Conservation (phyloP, 2,888 invertebrate species). For the Nephrotoma guestfalica region DNA sequence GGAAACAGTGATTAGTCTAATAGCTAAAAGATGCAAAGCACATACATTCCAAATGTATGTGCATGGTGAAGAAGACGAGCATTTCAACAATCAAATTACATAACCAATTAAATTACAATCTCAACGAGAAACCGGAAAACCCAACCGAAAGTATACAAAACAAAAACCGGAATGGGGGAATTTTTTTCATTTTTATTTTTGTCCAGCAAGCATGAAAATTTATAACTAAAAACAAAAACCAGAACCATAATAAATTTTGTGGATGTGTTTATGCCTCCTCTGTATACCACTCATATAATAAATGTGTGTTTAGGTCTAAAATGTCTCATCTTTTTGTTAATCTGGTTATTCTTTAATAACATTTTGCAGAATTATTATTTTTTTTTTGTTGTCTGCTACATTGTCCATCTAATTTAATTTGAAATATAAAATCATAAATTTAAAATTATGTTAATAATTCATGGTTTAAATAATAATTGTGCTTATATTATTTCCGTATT, state of each 20-base stretch:
- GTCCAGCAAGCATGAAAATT: not conserved
- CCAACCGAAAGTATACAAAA: not conserved
- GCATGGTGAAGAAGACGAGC: not conserved
- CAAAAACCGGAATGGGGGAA: not conserved
- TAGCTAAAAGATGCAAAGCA: not conserved
- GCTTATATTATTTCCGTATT: not conserved
- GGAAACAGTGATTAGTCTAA: not conserved
- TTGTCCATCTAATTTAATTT: not conserved
- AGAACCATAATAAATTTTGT: not conserved
- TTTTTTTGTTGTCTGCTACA: not conserved
- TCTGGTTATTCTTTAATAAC: not conserved
- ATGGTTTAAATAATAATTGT: not conserved
- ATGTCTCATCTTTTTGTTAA: not conserved
- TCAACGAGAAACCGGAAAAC: not conserved
- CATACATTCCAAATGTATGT: not conserved
- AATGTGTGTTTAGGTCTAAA: not conserved
- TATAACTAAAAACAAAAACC: not conserved
- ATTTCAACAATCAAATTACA: not conserved
- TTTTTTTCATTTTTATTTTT: not conserved
- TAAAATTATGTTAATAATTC: not conserved
- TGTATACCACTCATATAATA: not conserved
- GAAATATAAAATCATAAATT: not conserved
- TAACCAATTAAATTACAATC: not conserved
- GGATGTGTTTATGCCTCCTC: not conserved
- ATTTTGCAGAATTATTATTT: not conserved